A percentile compares a stretch with the other conserved stretches of the same genome.
Conservation (phyloP, 2,888 invertebrate genomes). For the Agrotis ipsilon region DNA sequence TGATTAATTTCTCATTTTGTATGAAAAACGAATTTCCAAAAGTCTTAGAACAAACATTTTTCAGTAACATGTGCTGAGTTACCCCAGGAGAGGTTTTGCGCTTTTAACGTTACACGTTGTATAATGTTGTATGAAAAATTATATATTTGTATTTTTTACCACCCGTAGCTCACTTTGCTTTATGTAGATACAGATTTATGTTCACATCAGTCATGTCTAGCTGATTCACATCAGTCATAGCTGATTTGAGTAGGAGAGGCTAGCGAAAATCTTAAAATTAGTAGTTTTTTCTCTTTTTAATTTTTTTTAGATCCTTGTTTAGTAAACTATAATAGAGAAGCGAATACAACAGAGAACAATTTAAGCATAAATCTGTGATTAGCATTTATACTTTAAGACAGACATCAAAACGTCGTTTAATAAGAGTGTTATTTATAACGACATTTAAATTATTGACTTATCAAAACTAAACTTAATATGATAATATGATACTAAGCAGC, state of each 20-base stretch:
- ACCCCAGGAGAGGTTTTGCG: too few species aligned
- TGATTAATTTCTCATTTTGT: too few species aligned
- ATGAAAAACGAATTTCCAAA: too few species aligned
- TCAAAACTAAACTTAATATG: neutral
- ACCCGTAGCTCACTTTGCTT: too few species aligned
- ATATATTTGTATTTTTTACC: neutral
- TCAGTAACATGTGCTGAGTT: too few species aligned
- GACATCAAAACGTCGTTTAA: neutral
- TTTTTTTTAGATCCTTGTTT: too few species aligned
- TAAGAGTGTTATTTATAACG: neutral
- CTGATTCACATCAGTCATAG: too few species aligned
- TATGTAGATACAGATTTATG: neutral
- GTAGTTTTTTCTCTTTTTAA: too few species aligned
- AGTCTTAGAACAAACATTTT: too few species aligned
- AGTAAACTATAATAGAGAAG: too few species aligned
- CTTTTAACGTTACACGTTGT: too few species aligned
- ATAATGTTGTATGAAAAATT: neutral
- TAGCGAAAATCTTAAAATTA: constrained; percentile 5
- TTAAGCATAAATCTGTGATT: neutral
- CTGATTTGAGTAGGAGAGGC: too few species aligned
- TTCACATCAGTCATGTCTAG: neutral
- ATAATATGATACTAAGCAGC: neutral
- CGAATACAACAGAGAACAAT: neutral
- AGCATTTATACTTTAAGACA: neutral
- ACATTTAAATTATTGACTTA: neutral